Conservation (phyloP, 2,113 vertebrate genomes). For the Syngnathus scovelli region DNA sequence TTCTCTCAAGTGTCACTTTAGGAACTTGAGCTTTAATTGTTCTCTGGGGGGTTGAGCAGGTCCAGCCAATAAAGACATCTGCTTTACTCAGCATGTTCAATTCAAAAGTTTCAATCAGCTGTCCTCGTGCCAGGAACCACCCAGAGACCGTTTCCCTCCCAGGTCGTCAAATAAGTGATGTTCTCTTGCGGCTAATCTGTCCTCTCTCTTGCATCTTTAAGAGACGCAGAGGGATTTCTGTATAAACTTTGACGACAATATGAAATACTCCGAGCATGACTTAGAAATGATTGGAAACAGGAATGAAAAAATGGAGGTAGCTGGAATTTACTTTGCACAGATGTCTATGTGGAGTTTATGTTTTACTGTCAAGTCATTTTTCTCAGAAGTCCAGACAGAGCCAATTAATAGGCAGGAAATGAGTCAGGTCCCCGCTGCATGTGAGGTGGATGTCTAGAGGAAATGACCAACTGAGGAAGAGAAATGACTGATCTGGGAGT, state of each 20-base stretch:
- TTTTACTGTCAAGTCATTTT: constrained; percentile 16
- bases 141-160: constrained; percentile 5
- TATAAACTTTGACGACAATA: constrained; percentile 3
- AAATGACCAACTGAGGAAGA: constrained; percentile 47
- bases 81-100: constrained; percentile 21
- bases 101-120: constrained; percentile 37
- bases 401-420: constrained; percentile 58
- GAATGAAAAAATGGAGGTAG: not conserved
- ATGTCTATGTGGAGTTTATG: constrained; percentile 1
- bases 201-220: constrained; percentile 3
- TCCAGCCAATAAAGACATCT: constrained; percentile 25
- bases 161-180: not conserved
- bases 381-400: constrained; percentile 30
- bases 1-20: constrained; percentile 29
- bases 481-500: constrained; percentile 24
- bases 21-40: constrained; percentile 33
- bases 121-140: constrained; percentile 17
- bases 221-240: not conserved
- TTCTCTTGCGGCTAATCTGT: not conserved
- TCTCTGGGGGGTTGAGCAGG: constrained; percentile 21
- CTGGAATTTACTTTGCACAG: not conserved
- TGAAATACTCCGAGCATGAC: not conserved
- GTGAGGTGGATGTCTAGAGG: constrained; percentile 49
- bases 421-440: constrained; percentile 37
- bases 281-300: not conserved